Conservation (phyloP, 2,888 invertebrate genomes). For the Perizoma flavofasciatum region DNA sequence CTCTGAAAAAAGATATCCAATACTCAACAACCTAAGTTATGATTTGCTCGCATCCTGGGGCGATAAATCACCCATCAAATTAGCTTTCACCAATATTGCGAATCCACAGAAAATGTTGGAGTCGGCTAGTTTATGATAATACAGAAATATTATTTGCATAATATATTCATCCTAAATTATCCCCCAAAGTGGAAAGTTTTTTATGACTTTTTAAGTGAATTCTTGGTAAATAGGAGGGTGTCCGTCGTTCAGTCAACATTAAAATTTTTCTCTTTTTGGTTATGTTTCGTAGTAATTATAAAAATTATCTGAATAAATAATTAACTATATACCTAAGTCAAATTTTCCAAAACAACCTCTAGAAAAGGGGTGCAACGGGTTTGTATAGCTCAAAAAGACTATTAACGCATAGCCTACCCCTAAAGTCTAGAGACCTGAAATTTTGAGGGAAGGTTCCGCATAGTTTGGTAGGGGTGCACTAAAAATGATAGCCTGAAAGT, state of each 20-base stretch:
- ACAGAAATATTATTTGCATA: constrained; percentile 41
- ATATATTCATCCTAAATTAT: constrained; percentile 43
- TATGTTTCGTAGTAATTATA: background rate
- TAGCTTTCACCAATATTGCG: constrained; percentile 40
- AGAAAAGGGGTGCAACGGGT: no score
- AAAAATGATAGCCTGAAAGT: no score
- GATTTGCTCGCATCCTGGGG: constrained; percentile 28
- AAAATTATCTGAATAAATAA: no score
- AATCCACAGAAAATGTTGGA: constrained; percentile 38
- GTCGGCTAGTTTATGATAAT: constrained; percentile 40
- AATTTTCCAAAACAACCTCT: no score
- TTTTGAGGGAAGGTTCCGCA: no score
- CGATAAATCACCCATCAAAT: constrained; percentile 39
- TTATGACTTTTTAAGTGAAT: constrained; percentile 39
- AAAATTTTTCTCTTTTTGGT: background rate
- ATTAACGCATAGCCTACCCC: no score
- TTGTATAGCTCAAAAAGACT: no score
- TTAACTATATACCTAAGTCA: no score
- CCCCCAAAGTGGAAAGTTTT: constrained; percentile 40
- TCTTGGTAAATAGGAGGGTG: constrained; percentile 22
- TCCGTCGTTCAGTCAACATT: constrained; percentile 1
- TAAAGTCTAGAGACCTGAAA: no score
- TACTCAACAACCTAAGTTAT: constrained; percentile 6
- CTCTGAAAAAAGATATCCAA: background rate
- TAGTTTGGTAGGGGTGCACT: no score